Percentiles rank a stretch among this genome's conserved stretches.
These are phyloP conservation scores for Prionailurus bengalensis DNA, from an alignment of 2,113 vertebrate genomes.

Conservation along the genomic window DNA sequence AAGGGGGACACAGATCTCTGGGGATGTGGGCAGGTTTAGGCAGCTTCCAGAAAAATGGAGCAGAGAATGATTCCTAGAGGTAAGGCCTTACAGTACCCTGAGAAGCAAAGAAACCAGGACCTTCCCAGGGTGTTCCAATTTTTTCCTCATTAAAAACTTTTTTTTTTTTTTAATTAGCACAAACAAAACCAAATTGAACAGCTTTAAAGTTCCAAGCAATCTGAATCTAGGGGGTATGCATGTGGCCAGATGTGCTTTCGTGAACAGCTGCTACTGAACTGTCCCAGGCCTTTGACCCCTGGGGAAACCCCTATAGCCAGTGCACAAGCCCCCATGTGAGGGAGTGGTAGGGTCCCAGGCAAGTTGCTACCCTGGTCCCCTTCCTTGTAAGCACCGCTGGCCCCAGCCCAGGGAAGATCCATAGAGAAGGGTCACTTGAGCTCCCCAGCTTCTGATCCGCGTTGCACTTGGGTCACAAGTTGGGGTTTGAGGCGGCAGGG, in stretches of 20 bases:
- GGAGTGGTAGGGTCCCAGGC: conserved; percentile 25
- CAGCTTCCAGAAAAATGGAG: conserved; percentile 48
- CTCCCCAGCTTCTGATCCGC: conserved; percentile 56
- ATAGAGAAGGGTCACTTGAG: neutral
- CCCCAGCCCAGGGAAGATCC: conserved; percentile 27
- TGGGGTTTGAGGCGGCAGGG: conserved; percentile 61
- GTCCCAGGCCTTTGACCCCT: conserved; percentile 29
- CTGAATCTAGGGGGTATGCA: conserved; percentile 72
- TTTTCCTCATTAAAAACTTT: conserved; percentile 29
- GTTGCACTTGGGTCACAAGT: conserved; percentile 80
- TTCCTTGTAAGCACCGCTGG: conserved; percentile 68
- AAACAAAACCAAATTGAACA: conserved; percentile 66
- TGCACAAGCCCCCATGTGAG: conserved; percentile 52
- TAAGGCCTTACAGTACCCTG: conserved; percentile 18
- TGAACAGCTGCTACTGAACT: neutral
- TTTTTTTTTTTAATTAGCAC: conserved; percentile 7
- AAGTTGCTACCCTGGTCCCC: conserved; percentile 68
- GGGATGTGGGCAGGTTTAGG: neutral
- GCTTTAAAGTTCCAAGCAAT: conserved; percentile 78
- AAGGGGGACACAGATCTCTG: neutral
- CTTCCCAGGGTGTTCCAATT: neutral
- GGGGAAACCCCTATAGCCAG: neutral
- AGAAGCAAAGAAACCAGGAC: conserved; percentile 38
- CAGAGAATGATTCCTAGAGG: neutral
- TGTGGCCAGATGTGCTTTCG: neutral